Evolutionary conservation across 2,888 invertebrate species (phyloP).

Genomic region (Caenorhabditis japonica): DNA sequence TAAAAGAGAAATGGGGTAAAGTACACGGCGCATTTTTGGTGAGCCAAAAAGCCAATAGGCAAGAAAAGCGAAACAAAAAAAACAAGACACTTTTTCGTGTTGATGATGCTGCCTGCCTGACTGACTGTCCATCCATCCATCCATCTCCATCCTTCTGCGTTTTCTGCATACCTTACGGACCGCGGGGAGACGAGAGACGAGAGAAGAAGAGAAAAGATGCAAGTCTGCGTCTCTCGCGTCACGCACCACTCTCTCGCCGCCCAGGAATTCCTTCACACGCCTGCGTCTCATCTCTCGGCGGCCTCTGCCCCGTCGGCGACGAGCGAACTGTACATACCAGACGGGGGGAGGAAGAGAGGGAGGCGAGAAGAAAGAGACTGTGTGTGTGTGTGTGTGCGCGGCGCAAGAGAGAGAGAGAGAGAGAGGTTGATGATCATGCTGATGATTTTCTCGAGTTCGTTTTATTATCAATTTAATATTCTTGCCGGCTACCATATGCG

Average conservation of each 20-base stretch:
- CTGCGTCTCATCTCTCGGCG: constrained; percentile 19
- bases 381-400: neutral
- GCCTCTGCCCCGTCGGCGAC: too few relatives aligned
- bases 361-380: constrained; percentile 1
- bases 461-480: too few relatives aligned
- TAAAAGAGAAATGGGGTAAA: too few relatives aligned
- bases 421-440: too few relatives aligned
- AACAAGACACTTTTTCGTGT: too few relatives aligned
- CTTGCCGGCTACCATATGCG: too few relatives aligned
- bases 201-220: constrained; percentile 14
- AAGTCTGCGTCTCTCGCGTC: constrained; percentile 22
- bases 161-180: constrained; percentile 13
- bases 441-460: too few relatives aligned
- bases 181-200: constrained; percentile 4
- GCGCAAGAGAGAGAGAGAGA: neutral
- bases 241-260: constrained; percentile 1
- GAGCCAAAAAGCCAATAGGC: constrained; percentile 4
- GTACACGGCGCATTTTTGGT: too few relatives aligned
- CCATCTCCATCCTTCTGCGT: too few relatives aligned
- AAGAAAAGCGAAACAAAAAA: too few relatives aligned
- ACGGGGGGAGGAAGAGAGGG: constrained; percentile 26
- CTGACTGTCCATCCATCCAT: too few relatives aligned
- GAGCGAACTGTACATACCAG: constrained; percentile 38
- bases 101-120: too few relatives aligned
- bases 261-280: constrained; percentile 31